Conservation (phyloP, 2,888 invertebrate species). For the Thyatira batis region DNA sequence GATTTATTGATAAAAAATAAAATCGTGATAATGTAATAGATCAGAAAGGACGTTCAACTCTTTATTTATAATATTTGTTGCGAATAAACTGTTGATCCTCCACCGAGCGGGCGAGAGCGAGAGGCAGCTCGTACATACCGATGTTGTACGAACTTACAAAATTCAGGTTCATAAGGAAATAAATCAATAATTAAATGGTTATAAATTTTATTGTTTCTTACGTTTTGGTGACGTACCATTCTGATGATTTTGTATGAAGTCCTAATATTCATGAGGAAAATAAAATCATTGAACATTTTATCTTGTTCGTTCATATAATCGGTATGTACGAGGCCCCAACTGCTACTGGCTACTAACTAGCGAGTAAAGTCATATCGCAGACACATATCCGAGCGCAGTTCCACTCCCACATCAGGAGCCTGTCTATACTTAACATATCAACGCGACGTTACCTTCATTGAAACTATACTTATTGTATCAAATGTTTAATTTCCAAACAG, state of each 20-base stretch:
- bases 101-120: not conserved
- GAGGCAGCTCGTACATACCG: not conserved
- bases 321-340: not conserved
- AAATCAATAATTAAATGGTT: no score
- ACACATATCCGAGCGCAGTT: constrained; percentile 1
- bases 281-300: not conserved
- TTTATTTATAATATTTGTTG: not conserved
- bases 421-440: constrained; percentile 5
- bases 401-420: not conserved
- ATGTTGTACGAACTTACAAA: no score
- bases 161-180: no score
- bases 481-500: constrained; percentile 42
- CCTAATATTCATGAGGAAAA: not conserved
- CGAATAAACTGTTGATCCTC: not conserved
- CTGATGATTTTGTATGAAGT: not conserved
- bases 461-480: not conserved
- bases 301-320: not conserved
- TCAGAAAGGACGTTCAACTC: not conserved
- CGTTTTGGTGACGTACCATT: no score
- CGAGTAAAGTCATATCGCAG: not conserved
- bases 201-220: no score
- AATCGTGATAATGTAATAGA: not conserved
- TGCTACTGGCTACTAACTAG: no score
- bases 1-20: not conserved
- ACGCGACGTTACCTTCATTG: not conserved